phyloP scores from a whole-genome alignment of 2,888 invertebrate genomes.

The Lepidochrysops patricia region DNA sequence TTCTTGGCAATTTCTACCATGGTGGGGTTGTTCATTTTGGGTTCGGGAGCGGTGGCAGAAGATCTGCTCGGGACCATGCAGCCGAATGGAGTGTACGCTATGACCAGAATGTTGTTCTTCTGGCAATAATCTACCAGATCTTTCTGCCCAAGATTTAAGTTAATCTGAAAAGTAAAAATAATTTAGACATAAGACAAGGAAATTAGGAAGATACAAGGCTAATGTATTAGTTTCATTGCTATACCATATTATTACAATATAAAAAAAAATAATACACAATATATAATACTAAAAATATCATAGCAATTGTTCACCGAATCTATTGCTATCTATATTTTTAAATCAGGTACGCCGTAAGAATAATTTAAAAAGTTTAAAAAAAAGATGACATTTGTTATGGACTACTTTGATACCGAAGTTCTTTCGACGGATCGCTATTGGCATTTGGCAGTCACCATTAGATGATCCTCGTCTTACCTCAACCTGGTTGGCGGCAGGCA shows the following conservation, averaged over 20 bases:
- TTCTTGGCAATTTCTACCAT: constrained; percentile 75
- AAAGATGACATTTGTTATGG: too few relatives aligned
- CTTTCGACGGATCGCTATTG: too few relatives aligned
- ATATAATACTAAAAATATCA: too few relatives aligned
- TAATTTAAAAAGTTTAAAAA: too few relatives aligned
- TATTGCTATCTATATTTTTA: too few relatives aligned
- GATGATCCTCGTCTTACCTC: constrained; percentile 43
- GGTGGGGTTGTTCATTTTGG: constrained; percentile 67
- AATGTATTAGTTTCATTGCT: neutral
- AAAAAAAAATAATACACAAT: too few relatives aligned
- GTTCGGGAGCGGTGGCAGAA: constrained; percentile 58
- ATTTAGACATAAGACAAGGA: too few relatives aligned
- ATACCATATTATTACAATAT: neutral
- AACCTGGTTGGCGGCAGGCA: constrained; percentile 75
- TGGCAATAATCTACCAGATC: constrained; percentile 78
- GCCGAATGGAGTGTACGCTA: constrained; percentile 80
- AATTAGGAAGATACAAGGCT: neutral
- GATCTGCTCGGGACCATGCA: constrained; percentile 64
- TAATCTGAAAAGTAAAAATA: constrained; percentile 53
- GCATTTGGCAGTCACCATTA: too few relatives aligned
- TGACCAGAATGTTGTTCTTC: constrained; percentile 71
- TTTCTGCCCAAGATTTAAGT: constrained; percentile 79
- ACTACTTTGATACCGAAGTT: too few relatives aligned
- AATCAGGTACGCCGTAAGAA: neutral
- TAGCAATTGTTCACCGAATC: too few relatives aligned